Base-by-base conservation (phyloP, 2,888 invertebrate species). In the Alentia gelatinosa region DNA sequence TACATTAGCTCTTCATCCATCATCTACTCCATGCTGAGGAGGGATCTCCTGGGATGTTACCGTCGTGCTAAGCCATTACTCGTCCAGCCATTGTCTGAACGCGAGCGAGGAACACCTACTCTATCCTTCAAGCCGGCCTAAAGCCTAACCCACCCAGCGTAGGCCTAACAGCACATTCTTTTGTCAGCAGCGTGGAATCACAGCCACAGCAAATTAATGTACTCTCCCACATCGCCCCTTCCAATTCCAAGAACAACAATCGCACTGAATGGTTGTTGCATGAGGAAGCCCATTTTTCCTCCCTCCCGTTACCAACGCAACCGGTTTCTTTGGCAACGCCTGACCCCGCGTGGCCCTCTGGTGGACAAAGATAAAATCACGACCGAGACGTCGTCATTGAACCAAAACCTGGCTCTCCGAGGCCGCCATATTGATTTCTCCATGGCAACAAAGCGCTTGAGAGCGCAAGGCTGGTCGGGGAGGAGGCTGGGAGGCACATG, bases 301-400 rank as follows among this genome's bases (percentile, higher is more conserved):
- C 39, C 79, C 79, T 79, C 37, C 23, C 37, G 79, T 79, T 79
- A 79, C 79, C 37, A 79, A 26, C 79, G 79, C 79, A 68, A 68
- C 68, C 68, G 26, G 68, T 68, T 68, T 68, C 68, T 68, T 56
- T 68, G 68, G 68, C 68, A 68, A 9, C 68, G 68, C 30, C 35
- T 37, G 37, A 79, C 7, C 39, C 5, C 23, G 7, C 79, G 0
- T 74, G 9, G 39, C 39, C 35, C 37, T 79, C 35, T 35, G 37
- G 4, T 79, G 79, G 37, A 79, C 79, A 79, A 79, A 79, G 79
- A 79, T 79, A 79, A 79, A 79, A 79, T 39, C 79, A 79, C 37
- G 37, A 79, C 79, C 79, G 37, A 35, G 79, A 79, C 74, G 83
- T 86, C 86, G 86, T 86, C 86, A 86, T 86, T 86, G 86, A 86